These are phyloP conservation scores for Piprites chloris DNA, from an alignment of 2,113 vertebrate species.

Conservation along the genomic window DNA sequence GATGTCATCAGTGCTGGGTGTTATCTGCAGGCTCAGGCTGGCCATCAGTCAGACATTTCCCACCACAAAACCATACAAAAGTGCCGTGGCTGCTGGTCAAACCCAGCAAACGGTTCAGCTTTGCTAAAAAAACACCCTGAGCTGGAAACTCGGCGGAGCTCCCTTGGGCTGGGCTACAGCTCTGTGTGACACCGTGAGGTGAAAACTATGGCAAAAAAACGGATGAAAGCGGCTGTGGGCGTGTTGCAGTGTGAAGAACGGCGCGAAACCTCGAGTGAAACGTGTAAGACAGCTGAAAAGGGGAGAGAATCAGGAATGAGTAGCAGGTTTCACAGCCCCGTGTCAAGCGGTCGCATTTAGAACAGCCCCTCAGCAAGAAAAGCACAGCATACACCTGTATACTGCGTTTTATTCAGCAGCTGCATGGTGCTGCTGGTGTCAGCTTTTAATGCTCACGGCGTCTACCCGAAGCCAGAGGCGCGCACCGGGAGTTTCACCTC, in stretches of 20 bases:
- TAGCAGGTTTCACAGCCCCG: not conserved
- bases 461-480: rapidly evolving
- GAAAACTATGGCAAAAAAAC: rapidly evolving
- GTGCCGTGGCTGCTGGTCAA: rapidly evolving
- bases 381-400: rapidly evolving
- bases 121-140: not conserved
- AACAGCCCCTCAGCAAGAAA: not conserved
- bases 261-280: rapidly evolving
- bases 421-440: not conserved
- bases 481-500: not conserved
- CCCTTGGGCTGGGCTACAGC: not conserved
- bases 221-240: not conserved
- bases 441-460: rapidly evolving
- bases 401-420: not conserved
- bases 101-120: not conserved
- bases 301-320: rapidly evolving
- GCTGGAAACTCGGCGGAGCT: not conserved
- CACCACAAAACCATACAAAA: rapidly evolving
- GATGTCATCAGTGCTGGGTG: not conserved
- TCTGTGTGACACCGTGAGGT: not conserved
- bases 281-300: not conserved
- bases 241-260: not conserved
- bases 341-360: rapidly evolving
- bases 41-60: not conserved
- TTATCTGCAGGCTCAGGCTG: not conserved